A percentile compares a stretch with the other conserved stretches of the same genome.
These are phyloP conservation scores for Leptinotarsa rubiginosa DNA, from an alignment of 2,888 invertebrate species.

Conservation along the genomic window DNA sequence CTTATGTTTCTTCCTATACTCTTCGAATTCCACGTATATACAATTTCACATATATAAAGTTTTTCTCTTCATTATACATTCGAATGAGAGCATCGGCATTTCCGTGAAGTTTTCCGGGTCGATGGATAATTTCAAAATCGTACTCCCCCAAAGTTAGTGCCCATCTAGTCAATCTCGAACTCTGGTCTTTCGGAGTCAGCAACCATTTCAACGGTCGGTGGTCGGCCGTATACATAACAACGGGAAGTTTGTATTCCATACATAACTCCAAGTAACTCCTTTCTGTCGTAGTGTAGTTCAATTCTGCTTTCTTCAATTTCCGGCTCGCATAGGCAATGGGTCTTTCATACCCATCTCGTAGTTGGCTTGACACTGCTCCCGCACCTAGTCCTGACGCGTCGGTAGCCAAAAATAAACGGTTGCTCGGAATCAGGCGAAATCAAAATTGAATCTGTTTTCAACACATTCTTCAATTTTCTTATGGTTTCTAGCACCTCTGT, in stretches of 20 bases:
- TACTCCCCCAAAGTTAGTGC: slow-evolving; percentile 27
- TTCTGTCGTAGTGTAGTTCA: slow-evolving; percentile 7
- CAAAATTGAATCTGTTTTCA: slow-evolving; percentile 30
- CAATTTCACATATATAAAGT: background rate
- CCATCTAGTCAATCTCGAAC: too few species aligned
- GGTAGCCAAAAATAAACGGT: slow-evolving; percentile 34
- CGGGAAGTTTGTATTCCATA: slow-evolving; percentile 14
- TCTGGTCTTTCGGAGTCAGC: slow-evolving; percentile 19
- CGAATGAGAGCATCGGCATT: slow-evolving; percentile 10
- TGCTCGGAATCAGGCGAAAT: slow-evolving; percentile 37
- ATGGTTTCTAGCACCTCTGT: slow-evolving; percentile 28
- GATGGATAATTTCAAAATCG: slow-evolving; percentile 32
- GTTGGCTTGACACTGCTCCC: slow-evolving; percentile 35
- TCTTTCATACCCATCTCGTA: slow-evolving; percentile 32
- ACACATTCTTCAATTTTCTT: slow-evolving; percentile 22
- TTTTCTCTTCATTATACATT: background rate
- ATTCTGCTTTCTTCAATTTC: slow-evolving; percentile 30
- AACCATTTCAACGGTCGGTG: slow-evolving; percentile 25
- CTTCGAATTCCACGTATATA: too few species aligned
- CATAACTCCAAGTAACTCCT: slow-evolving; percentile 19
- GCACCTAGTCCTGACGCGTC: slow-evolving; percentile 32
- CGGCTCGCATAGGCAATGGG: slow-evolving; percentile 34
- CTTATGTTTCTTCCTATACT: background rate
- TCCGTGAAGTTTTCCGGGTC: slow-evolving; percentile 3
- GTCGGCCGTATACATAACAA: background rate